Conservation (phyloP, 2,797 vertebrate species). For the Chromobotia macracanthus region DNA sequence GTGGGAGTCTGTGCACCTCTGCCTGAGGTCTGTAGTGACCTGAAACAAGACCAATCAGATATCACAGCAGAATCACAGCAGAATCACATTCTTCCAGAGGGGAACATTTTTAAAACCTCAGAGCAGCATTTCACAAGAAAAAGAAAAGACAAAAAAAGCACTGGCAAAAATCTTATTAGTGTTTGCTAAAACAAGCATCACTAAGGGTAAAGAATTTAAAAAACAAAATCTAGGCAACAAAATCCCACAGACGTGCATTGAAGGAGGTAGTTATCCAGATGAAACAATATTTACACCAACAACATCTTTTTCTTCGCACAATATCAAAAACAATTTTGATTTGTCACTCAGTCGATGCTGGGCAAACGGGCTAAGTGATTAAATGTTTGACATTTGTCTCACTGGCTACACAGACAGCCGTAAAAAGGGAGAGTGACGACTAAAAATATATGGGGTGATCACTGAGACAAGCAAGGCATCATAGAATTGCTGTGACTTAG, state of each 20-base stretch:
- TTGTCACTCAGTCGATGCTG: neutral
- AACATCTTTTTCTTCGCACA: neutral
- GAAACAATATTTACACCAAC: neutral
- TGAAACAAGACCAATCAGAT: slow-evolving; percentile 55
- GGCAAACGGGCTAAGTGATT: neutral
- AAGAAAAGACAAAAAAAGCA: no score
- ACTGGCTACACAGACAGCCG: no score
- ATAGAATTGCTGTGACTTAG: slow-evolving; percentile 35
- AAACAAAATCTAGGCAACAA: no score
- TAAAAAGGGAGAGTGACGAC: no score
- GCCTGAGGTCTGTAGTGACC: slow-evolving; percentile 96
- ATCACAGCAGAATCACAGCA: neutral
- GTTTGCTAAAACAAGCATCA: neutral
- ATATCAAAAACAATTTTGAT: neutral
- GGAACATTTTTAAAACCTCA: neutral
- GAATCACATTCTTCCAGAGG: neutral
- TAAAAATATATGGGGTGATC: no score
- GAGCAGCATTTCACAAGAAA: neutral
- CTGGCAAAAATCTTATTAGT: neutral
- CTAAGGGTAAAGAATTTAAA: no score
- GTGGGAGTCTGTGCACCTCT: slow-evolving; percentile 96
- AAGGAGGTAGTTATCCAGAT: neutral
- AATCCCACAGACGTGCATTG: neutral
- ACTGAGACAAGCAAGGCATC: no score
- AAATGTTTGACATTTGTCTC: neutral